A percentile compares a stretch with the other conserved stretches of the same genome.
These are phyloP conservation scores for Grammomys dolichurus DNA, from an alignment of 2,113 vertebrate genomes.

Conservation along the genomic window DNA sequence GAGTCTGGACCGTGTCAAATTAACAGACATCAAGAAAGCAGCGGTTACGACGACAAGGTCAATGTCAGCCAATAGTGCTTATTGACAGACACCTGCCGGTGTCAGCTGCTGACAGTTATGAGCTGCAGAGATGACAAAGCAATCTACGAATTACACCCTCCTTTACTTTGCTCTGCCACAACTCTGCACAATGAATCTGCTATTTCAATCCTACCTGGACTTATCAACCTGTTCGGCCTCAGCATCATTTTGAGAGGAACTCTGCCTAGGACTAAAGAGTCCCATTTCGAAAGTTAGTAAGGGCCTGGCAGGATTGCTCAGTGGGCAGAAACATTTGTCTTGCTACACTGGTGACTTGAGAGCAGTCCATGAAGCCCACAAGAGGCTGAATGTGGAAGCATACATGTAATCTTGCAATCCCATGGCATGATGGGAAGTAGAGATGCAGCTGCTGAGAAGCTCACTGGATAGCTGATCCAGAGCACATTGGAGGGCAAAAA, in stretches of 20 bases:
- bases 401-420: background rate
- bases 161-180: conserved; percentile 59
- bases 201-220: conserved; percentile 74
- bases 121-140: conserved; percentile 69
- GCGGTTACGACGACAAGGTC: conserved; percentile 63
- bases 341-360: background rate
- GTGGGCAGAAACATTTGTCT: background rate
- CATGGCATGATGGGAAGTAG: background rate
- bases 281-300: conserved; percentile 50
- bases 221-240: conserved; percentile 69
- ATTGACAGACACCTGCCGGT: conserved; percentile 72
- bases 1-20: conserved; percentile 58
- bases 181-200: conserved; percentile 67
- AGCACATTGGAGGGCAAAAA: background rate
- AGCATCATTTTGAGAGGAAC: conserved; percentile 22
- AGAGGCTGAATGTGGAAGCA: background rate
- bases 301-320: background rate
- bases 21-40: conserved; percentile 74
- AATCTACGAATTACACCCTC: conserved; percentile 49
- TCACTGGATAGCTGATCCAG: too few species aligned
- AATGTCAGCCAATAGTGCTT: conserved; percentile 66
- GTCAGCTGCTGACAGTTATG: conserved; percentile 68
- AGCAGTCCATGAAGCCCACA: background rate
- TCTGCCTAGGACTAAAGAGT: conserved; percentile 16
- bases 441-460: background rate